Conservation (phyloP, 2,113 vertebrate genomes). For the Melanocharis versteri region DNA sequence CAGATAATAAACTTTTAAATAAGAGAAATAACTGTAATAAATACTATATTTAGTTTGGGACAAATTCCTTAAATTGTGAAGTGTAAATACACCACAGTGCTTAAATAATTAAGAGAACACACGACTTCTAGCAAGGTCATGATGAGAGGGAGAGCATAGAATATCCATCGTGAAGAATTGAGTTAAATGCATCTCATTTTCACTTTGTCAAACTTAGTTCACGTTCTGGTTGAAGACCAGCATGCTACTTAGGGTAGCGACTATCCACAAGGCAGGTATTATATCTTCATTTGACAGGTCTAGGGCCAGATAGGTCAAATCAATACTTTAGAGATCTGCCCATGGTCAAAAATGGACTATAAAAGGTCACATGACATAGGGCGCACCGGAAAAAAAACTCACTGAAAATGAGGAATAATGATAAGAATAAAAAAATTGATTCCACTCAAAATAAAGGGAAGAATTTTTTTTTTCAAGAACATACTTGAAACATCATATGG, state of each 20-base stretch:
- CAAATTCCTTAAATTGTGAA: not conserved
- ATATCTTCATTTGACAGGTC: conserved; percentile 17
- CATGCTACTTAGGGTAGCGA: not conserved
- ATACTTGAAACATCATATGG: not conserved
- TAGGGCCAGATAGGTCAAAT: conserved; percentile 15
- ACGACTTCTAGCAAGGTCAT: not conserved
- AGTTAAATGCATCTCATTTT: conserved; percentile 18
- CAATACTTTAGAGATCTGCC: not conserved
- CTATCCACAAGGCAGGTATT: not conserved
- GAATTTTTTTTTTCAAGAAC: not conserved
- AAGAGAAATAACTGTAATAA: not conserved
- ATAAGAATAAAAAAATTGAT: not conserved
- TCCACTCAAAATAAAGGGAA: not conserved
- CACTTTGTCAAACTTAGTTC: conserved; percentile 26
- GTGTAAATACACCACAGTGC: not conserved
- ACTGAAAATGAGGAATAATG: not conserved
- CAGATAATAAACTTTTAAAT: not conserved
- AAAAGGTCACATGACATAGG: not conserved
- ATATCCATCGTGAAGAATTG: not conserved
- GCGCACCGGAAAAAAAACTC: not conserved
- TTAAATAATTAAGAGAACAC: not conserved
- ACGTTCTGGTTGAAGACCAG: conserved; percentile 14
- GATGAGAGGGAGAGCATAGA: not conserved
- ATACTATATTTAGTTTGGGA: not conserved
- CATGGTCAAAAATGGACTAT: not conserved